These are phyloP conservation scores for Rhipidura dahli DNA, from an alignment of 2,113 vertebrate species.

Conservation along the genomic window DNA sequence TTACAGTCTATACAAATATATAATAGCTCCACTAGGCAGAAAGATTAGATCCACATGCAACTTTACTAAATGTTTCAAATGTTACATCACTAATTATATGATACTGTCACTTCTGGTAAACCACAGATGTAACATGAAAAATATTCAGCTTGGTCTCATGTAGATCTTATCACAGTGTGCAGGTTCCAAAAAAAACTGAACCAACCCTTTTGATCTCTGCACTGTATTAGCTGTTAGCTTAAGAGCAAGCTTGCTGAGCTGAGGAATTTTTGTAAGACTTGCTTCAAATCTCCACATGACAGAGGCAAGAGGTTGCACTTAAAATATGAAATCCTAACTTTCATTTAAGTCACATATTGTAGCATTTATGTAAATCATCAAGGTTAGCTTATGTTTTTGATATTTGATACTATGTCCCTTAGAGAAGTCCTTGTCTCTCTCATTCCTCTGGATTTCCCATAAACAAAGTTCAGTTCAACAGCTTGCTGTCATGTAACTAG, in stretches of 20 bases:
- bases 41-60: slow-evolving; percentile 55
- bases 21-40: slow-evolving; percentile 35
- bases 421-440: slow-evolving; percentile 8
- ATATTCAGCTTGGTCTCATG: slow-evolving; percentile 51
- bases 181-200: slow-evolving; percentile 51
- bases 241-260: slow-evolving; percentile 42
- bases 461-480: slow-evolving; percentile 23
- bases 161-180: slow-evolving; percentile 51
- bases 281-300: slow-evolving; percentile 49
- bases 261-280: slow-evolving; percentile 47
- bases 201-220: slow-evolving; percentile 53
- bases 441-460: not conserved
- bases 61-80: slow-evolving; percentile 43
- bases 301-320: slow-evolving; percentile 38
- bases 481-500: not conserved
- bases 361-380: slow-evolving; percentile 53
- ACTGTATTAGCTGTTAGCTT: slow-evolving; percentile 51
- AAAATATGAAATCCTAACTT: slow-evolving; percentile 43
- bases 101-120: slow-evolving; percentile 61
- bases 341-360: slow-evolving; percentile 38
- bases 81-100: slow-evolving; percentile 60
- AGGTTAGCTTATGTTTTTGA: slow-evolving; percentile 34
- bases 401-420: slow-evolving; percentile 1
- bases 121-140: slow-evolving; percentile 60
- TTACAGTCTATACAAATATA: slow-evolving; percentile 6